Base-by-base conservation (phyloP, 2,797 vertebrate genomes). In the Eulemur albifrons region DNA sequence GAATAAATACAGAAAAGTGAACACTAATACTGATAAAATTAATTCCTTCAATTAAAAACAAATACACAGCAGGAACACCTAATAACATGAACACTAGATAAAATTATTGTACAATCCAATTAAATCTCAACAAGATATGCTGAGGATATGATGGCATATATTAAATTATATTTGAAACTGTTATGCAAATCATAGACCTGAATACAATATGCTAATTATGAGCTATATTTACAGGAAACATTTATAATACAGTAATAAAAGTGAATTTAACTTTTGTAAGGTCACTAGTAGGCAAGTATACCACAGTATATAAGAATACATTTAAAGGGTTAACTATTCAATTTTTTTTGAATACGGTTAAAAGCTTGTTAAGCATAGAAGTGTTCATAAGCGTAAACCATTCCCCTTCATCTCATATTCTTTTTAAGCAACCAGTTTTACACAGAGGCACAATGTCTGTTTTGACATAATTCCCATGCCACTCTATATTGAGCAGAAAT, bases 101-200 rank as follows among this genome's bases (percentile, higher is more conserved):
- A 97, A 98, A 98, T 97, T 97, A 98, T 94, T 97, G 93, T 97
- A 95, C 89, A 96, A 95, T 97, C 93, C 96, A 98, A 97, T 98
- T 98, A 98, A 97, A 98, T 96, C 88, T 98, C 96, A 97, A 88
- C 94, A 96, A 97, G 94, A 94, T 98, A 98, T 97, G 87, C 89
- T 94, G 72, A 97, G 76, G 86, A 77, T 96, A 85, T 90, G 93
- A 92, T 80, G 70, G 52, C 95, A 94, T 96, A 98, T 97, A 97
- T 85, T 98, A 97, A 98, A 97, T 97, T 97, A 95, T 96, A 84
- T 96, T 90, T 73, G 82, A 97, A 97, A 50, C 88, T 93, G 82
- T 97, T 96, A 96, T 96, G 94, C 90, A 98, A 98, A 98, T 97
- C 38, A 70, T 83, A 89, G 65, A 93, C 83, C 40, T 88, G 92